A percentile compares a stretch with the other conserved stretches of the same genome.
Evolutionary conservation across 2,797 vertebrate genomes (phyloP).

Genomic region (Valencia hispanica): DNA sequence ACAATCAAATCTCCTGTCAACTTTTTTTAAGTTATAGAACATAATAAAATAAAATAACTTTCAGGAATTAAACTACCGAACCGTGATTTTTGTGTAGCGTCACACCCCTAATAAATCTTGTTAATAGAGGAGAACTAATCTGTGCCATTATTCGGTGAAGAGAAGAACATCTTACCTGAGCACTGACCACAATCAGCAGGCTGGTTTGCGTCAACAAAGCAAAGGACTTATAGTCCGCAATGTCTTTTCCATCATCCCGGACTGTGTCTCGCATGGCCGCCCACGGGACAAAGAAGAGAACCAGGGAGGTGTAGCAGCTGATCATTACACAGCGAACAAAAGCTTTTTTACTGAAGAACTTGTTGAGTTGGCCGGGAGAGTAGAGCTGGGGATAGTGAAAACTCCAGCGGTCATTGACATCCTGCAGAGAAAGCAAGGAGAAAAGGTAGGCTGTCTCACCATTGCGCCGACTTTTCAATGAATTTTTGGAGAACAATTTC

Average conservation of each 20-base stretch:
- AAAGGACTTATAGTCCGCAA: constrained; percentile 94
- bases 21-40: too few relatives aligned
- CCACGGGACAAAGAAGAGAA: constrained; percentile 94
- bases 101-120: too few relatives aligned
- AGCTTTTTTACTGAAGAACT: constrained; percentile 88
- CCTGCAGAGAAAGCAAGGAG: constrained; percentile 72
- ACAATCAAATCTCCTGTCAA: too few relatives aligned
- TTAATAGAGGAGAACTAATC: neutral
- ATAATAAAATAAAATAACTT: too few relatives aligned
- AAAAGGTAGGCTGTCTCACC: neutral
- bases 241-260: constrained; percentile 87
- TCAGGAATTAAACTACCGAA: too few relatives aligned
- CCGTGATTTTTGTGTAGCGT: too few relatives aligned
- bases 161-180: constrained; percentile 81
- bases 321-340: constrained; percentile 87
- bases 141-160: neutral
- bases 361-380: constrained; percentile 88
- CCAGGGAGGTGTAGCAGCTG: constrained; percentile 92
- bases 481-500: neutral
- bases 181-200: constrained; percentile 85
- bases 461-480: neutral
- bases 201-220: constrained; percentile 90
- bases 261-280: constrained; percentile 85
- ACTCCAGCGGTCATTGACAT: constrained; percentile 93
- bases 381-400: constrained; percentile 91